Conservation (phyloP, 2,113 vertebrate genomes). For the Xenopus tropicalis region DNA sequence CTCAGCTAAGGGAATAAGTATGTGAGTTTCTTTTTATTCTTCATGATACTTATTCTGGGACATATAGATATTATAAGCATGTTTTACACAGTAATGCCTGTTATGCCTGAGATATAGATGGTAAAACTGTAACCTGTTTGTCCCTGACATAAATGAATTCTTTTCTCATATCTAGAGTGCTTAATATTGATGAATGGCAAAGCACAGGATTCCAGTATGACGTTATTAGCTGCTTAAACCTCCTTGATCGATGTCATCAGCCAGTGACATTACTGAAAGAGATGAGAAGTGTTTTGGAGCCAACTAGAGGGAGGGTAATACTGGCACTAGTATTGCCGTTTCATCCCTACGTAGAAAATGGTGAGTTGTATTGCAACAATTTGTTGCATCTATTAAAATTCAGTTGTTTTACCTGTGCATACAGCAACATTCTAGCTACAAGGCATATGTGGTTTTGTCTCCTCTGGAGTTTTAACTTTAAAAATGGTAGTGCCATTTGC, state of each 20-base stretch:
- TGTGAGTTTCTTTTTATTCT: too few species aligned
- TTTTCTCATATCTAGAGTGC: constrained; percentile 63
- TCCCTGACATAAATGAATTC: background rate
- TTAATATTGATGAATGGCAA: constrained; percentile 91
- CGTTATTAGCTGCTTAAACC: constrained; percentile 94
- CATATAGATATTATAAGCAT: too few species aligned
- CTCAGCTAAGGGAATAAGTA: too few species aligned
- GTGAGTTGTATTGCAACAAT: constrained; percentile 65
- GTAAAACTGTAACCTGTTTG: too few species aligned
- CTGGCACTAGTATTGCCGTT: constrained; percentile 91
- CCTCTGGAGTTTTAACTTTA: too few species aligned
- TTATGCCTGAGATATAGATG: too few species aligned
- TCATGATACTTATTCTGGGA: too few species aligned
- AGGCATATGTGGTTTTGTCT: too few species aligned
- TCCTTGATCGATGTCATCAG: constrained; percentile 91
- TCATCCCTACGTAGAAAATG: constrained; percentile 90
- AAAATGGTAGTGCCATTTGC: too few species aligned
- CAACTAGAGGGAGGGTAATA: constrained; percentile 81
- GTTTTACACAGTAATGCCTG: too few species aligned
- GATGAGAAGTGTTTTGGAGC: constrained; percentile 81
- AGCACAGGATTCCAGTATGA: constrained; percentile 86
- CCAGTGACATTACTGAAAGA: constrained; percentile 83
- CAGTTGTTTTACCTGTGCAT: background rate
- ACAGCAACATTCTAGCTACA: background rate
- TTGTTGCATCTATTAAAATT: background rate